These are phyloP conservation scores for Steinernema hermaphroditum DNA, from an alignment of 2,888 invertebrate species.

Conservation along the genomic window DNA sequence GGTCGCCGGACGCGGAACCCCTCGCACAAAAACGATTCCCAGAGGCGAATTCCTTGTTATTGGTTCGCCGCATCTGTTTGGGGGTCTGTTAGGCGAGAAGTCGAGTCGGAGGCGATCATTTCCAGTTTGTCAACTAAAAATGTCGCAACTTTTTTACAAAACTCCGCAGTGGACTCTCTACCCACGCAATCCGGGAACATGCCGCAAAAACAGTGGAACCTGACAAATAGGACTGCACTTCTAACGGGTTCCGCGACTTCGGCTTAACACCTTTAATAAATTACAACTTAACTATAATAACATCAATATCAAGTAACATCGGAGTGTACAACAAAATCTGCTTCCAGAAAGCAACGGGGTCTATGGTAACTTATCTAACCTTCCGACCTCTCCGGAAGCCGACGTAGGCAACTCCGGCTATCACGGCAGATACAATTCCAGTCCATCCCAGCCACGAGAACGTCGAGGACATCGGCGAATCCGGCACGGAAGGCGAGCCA, in stretches of 20 bases:
- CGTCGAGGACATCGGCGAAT: not conserved
- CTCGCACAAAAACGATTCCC: not conserved
- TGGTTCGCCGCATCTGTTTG: not conserved
- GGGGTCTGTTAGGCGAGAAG: not conserved
- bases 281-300: no score
- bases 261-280: no score
- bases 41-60: slow-evolving; percentile 17
- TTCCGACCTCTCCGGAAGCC: not conserved
- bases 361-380: not conserved
- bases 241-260: no score
- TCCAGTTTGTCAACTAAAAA: not conserved
- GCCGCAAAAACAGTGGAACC: not conserved
- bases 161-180: not conserved
- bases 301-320: not conserved
- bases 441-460: not conserved
- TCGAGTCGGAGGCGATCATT: not conserved
- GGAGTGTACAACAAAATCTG: no score
- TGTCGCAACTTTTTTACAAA: slow-evolving; percentile 28
- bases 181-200: slow-evolving; percentile 1
- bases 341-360: no score
- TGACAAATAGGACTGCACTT: not conserved
- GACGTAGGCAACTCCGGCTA: not conserved
- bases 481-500: no score
- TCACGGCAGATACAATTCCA: not conserved
- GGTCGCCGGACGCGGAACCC: not conserved